Conservation (phyloP, 2,888 invertebrate genomes). For the Druceiella hillmani region DNA sequence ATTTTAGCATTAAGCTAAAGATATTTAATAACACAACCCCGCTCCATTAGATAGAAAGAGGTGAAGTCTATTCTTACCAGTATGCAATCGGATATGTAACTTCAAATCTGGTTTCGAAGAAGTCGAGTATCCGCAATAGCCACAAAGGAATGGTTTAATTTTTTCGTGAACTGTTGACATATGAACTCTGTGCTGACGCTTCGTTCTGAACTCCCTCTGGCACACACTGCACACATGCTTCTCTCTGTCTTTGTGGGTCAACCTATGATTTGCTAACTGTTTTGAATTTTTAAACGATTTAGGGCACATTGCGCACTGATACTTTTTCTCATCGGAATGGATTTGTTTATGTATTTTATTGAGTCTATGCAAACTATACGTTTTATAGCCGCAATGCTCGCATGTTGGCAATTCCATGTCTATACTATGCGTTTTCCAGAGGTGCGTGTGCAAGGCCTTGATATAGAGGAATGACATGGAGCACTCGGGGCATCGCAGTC, state of each 20-base stretch:
- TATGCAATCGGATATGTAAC: conserved; percentile 64
- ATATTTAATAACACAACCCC: not conserved
- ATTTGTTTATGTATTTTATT: conserved; percentile 71
- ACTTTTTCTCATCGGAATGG: conserved; percentile 61
- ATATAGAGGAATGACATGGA: conserved; percentile 50
- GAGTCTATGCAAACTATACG: conserved; percentile 62
- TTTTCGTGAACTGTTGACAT: conserved; percentile 61
- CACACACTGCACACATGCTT: conserved; percentile 53
- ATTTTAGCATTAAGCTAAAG: too few species aligned
- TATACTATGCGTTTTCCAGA: conserved; percentile 71
- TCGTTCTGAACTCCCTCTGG: conserved; percentile 51
- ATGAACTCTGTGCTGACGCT: conserved; percentile 49
- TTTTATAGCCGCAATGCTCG: conserved; percentile 68
- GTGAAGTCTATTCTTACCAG: conserved; percentile 49
- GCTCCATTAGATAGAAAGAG: not conserved
- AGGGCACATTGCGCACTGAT: conserved; percentile 60
- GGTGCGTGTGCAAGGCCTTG: conserved; percentile 67
- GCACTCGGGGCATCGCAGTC: conserved; percentile 63
- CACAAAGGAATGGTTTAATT: conserved; percentile 60
- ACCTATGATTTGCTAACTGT: conserved; percentile 72
- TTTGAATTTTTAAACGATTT: conserved; percentile 76
- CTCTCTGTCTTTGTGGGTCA: conserved; percentile 48
- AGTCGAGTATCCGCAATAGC: conserved; percentile 61
- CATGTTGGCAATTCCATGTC: conserved; percentile 78
- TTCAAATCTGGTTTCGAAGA: conserved; percentile 60